These are phyloP conservation scores for Vicugna pacos DNA, from an alignment of 2,113 vertebrate species.

Conservation along the genomic window DNA sequence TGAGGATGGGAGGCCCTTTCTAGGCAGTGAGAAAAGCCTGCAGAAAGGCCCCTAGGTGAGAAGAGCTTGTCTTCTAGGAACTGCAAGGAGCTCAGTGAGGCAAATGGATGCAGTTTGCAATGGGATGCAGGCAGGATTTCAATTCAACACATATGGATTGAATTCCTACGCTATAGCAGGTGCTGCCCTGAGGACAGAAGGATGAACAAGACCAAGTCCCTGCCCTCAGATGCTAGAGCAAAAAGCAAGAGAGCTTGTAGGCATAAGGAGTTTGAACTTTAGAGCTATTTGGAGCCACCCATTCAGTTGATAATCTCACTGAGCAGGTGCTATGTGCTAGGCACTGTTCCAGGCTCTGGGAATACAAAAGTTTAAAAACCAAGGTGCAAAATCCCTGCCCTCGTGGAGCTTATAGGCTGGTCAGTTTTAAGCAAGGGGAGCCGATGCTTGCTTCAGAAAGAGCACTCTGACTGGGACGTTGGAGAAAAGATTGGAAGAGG, in stretches of 20 bases:
- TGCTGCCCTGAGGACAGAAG: background rate
- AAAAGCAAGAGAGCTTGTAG: background rate
- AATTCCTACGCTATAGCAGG: background rate
- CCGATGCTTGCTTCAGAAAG: background rate
- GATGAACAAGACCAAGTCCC: background rate
- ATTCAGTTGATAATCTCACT: background rate
- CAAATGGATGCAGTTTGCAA: background rate
- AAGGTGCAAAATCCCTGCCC: background rate
- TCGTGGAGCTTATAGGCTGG: background rate
- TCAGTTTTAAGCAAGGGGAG: background rate
- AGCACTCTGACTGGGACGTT: background rate
- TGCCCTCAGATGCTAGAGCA: background rate
- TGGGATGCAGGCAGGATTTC: background rate
- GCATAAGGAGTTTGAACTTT: background rate
- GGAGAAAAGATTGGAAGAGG: background rate
- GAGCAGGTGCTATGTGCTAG: background rate
- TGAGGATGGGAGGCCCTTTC: background rate
- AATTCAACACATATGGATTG: background rate
- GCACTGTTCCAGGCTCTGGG: background rate
- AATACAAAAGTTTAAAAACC: constrained; percentile 21
- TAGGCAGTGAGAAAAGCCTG: background rate
- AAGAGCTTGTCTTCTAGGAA: background rate
- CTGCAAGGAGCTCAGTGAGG: background rate
- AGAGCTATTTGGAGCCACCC: background rate
- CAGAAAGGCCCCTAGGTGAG: background rate